Conservation (phyloP, 2,797 vertebrate species). For the Mycteria americana region DNA sequence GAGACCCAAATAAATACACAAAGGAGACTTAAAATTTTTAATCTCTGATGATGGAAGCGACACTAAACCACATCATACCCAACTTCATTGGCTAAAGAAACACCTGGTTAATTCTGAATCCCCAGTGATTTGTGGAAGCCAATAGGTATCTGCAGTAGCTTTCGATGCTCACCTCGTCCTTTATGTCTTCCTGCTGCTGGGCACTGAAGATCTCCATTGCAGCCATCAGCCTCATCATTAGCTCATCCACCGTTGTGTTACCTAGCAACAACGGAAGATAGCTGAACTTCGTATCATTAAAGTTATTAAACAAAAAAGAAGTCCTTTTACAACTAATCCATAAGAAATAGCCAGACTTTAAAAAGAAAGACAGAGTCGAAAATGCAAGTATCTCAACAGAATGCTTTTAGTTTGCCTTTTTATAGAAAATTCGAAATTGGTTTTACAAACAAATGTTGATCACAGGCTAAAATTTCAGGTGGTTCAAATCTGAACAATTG, state of each 20-base stretch:
- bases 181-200: constrained; percentile 98
- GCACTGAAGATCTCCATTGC: constrained; percentile 98
- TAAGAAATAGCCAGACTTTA: constrained; percentile 37
- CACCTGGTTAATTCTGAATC: neutral
- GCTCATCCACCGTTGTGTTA: constrained; percentile 97
- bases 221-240: constrained; percentile 99
- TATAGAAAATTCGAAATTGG: neutral
- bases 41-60: neutral
- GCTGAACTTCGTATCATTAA: constrained; percentile 58
- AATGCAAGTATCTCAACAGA: constrained; percentile 43
- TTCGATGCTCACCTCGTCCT: constrained; percentile 88
- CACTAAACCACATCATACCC: neutral
- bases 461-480: constrained; percentile 10
- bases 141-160: constrained; percentile 1
- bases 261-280: constrained; percentile 78
- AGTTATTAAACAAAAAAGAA: constrained; percentile 66
- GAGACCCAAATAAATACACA: neutral
- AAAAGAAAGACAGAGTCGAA: neutral
- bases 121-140: neutral
- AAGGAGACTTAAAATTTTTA: neutral
- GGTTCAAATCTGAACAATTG: neutral
- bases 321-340: constrained; percentile 59
- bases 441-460: constrained; percentile 12
- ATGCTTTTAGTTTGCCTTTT: constrained; percentile 17
- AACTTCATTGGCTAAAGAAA: neutral